Evolutionary conservation across 2,797 vertebrate genomes (phyloP).

Genomic region (Cirrhinus molitorella): DNA sequence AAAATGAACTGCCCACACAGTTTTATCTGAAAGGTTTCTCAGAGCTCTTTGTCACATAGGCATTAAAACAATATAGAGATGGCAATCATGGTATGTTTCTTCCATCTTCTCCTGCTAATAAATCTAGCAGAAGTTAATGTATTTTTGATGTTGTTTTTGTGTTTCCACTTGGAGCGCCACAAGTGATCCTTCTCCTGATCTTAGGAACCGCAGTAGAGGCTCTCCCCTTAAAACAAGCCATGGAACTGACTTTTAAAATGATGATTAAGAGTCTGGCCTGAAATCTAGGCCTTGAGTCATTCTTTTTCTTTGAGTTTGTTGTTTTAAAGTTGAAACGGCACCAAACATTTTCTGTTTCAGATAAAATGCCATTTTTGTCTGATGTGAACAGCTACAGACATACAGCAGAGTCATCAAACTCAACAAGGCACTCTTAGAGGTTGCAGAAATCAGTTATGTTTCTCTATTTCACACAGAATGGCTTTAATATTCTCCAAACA

Average conservation of each 20-base stretch:
- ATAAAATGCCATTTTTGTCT: not conserved
- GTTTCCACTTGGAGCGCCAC: constrained; percentile 52
- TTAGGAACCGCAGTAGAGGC: not conserved
- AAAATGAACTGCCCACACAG: not conserved
- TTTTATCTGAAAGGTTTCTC: constrained; percentile 42
- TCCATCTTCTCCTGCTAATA: constrained; percentile 65
- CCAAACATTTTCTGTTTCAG: not conserved
- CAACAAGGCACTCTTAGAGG: too few species aligned
- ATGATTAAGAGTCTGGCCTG: not conserved
- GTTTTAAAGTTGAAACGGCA: not conserved
- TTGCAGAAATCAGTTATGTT: too few species aligned
- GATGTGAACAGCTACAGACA: too few species aligned
- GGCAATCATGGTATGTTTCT: constrained; percentile 68
- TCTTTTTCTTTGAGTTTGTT: not conserved
- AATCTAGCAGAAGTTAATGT: constrained; percentile 59
- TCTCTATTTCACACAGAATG: too few species aligned
- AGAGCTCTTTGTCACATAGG: constrained; percentile 56
- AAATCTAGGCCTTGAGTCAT: not conserved
- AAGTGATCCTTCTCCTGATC: constrained; percentile 51
- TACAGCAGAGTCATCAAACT: too few species aligned
- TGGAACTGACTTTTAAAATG: not conserved
- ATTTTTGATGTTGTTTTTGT: constrained; percentile 58
- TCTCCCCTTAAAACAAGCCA: not conserved
- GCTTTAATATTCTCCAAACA: too few species aligned
- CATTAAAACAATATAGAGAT: constrained; percentile 63